Base-by-base conservation (phyloP, 2,113 vertebrate genomes). In the Grammomys surdaster region DNA sequence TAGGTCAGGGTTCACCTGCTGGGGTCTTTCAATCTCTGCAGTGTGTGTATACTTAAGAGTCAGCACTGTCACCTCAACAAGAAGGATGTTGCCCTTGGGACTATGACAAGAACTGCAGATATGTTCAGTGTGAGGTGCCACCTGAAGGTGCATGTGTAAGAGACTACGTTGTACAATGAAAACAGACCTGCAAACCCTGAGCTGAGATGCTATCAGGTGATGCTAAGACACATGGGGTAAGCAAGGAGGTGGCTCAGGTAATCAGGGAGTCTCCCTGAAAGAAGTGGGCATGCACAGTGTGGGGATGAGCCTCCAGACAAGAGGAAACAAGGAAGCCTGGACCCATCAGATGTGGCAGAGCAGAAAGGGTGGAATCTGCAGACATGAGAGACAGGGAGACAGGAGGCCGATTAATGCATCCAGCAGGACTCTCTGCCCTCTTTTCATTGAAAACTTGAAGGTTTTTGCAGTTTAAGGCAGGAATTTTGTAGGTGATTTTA, bases 381-480 rank as follows among this genome's bases (percentile, higher is more conserved):
- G 48, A 51, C 10, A 2, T 9, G 19, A 65, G 58, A 58, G 43
- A 11, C 11, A 43, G 11, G 24, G 73, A 87, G 43, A 28, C 20
- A 7, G 63, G 63, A 51, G n/a, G 2, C 1, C 1, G 0, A 4
- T 9, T 28, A 11, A 5, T 1, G 7, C 51, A 31, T 26, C 14
- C 17, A 28, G 2, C 19, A 73, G 51, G n/a, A 11, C 19, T 58
- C 43, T 33, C 13, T 22, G 24, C 22, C 54, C 56, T 3, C 10
- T 0, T 36, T 70, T 90, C 73, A 36, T 63, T 77, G 75, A 56
- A 90, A 89, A 54, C 26, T 20, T 40, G 48, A 7, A 24, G 60
- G 48, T 13, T 46, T 63, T 70, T 84, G 46, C n/a, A 82, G 78
- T 17, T 80, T 58, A 46, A 87, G 80, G 6, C 75, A n/a, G n/a